These are phyloP conservation scores for Cyphomyrus plagiostoma DNA, from an alignment of 2,113 vertebrate species.

Conservation along the genomic window DNA sequence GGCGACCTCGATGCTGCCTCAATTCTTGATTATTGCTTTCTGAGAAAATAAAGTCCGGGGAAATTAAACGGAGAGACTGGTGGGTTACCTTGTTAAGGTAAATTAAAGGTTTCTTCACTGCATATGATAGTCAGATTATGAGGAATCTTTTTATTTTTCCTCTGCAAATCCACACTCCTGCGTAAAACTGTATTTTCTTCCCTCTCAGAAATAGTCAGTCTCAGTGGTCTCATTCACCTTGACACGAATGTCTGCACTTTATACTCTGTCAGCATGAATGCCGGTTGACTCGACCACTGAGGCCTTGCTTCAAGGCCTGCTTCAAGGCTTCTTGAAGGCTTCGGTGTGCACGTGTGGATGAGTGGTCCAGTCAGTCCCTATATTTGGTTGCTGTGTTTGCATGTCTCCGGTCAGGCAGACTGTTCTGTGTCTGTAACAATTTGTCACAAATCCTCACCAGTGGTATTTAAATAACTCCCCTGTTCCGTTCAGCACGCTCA, in stretches of 20 bases:
- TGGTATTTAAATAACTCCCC: slow-evolving; percentile 17
- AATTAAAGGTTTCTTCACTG: neutral
- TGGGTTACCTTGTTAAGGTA: neutral
- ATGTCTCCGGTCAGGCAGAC: neutral
- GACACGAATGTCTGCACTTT: neutral
- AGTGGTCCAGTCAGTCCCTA: neutral
- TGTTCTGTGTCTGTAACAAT: slow-evolving; percentile 19
- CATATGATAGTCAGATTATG: neutral
- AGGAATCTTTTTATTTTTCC: neutral
- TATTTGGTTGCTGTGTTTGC: slow-evolving; percentile 19
- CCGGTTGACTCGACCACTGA: neutral
- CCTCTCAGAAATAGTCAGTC: neutral
- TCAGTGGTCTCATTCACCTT: neutral
- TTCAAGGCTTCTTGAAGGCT: neutral
- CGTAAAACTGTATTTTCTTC: neutral
- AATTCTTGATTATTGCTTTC: neutral
- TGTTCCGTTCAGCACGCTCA: neutral
- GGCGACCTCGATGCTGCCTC: neutral
- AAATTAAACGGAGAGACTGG: neutral
- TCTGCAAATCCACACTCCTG: neutral
- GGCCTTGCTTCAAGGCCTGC: neutral
- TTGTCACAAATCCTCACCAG: slow-evolving; percentile 14
- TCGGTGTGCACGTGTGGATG: neutral
- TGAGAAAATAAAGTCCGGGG: neutral
- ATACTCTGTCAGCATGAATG: neutral